These are phyloP conservation scores for Neocrepidodera transversa DNA, from an alignment of 2,888 invertebrate genomes.

Conservation along the genomic window DNA sequence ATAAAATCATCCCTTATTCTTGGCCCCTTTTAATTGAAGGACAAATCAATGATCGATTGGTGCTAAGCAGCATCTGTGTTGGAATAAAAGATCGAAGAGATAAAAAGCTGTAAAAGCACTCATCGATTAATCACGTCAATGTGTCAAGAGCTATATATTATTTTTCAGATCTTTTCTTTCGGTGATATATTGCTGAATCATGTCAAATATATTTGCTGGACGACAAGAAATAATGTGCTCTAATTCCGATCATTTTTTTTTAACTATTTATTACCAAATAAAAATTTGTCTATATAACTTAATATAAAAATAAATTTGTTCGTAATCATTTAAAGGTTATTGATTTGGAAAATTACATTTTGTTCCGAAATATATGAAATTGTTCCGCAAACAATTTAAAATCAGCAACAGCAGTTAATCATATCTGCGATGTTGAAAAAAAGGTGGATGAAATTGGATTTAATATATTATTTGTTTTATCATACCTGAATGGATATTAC, in stretches of 20 bases:
- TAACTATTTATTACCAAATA: neutral
- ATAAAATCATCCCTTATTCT: neutral
- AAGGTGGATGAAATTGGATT: neutral
- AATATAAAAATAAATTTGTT: too few species aligned
- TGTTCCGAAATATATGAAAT: slow-evolving; percentile 20
- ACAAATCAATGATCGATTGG: slow-evolving; percentile 22
- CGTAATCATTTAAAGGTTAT: slow-evolving; percentile 7
- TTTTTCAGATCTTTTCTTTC: slow-evolving; percentile 49
- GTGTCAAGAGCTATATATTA: slow-evolving; percentile 53
- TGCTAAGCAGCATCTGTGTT: slow-evolving; percentile 22
- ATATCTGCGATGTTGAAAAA: slow-evolving; percentile 22
- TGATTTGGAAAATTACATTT: slow-evolving; percentile 29
- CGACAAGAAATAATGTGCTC: slow-evolving; percentile 29
- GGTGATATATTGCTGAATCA: slow-evolving; percentile 50
- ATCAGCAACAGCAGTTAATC: slow-evolving; percentile 21
- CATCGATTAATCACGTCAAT: slow-evolving; percentile 52
- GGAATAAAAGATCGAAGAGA: slow-evolving; percentile 29
- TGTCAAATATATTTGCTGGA: slow-evolving; percentile 49
- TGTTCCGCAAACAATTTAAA: slow-evolving; percentile 20
- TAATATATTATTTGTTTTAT: neutral
- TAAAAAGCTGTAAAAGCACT: slow-evolving; percentile 29
- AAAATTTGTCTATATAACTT: too few species aligned
- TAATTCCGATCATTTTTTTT: neutral
- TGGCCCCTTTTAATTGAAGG: slow-evolving; percentile 1
- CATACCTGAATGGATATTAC: neutral